Base-by-base conservation (phyloP, 2,113 vertebrate genomes). In the Mus musculus region DNA sequence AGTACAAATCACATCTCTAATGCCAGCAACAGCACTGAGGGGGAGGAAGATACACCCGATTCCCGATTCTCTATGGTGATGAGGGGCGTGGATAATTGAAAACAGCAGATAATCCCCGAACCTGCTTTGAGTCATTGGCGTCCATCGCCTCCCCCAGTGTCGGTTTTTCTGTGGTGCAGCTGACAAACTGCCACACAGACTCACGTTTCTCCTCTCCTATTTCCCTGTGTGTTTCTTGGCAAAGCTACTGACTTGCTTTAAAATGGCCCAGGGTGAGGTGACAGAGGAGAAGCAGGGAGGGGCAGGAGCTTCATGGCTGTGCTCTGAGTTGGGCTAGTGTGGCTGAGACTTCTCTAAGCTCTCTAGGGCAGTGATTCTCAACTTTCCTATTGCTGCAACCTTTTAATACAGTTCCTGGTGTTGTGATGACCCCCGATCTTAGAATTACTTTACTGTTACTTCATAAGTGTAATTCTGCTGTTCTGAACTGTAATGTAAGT, bases 41-140 rank as follows among this genome's bases (percentile, higher is more conserved):
- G 90, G 95, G 97, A 97, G 97, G 97, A 92, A 42, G 8, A 87
- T n/a, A 49, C 95, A 93, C 95, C 92, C 96, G 20, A 33, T 52
- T 56, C 96, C 82, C 91, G 7, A 13, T 95, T 98, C 97, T 97
- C 97, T 97, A 96, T 98, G 97, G 97, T 92, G 97, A 97, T 76
- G 90, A 95, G 86, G 93, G 90, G 24, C 0, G 20, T 92, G 95
- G 97, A 96, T 91, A 71, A 97, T 87, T 76, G 97, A 39, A 93
- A 96, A 67, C 89, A 80, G 97, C 89, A 92, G 96, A 97, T 93
- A 91, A 97, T 93, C 95, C 85, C 96, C 0, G n/a, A 97, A 94
- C 94, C 59, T 90, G 88, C 92, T 93, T 97, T 97, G 97, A 97
- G 96, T 94, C 97, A 97, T 71, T 75, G 92, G 67, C 88, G 96